These are phyloP conservation scores for Oncorhynchus clarkii DNA, from an alignment of 2,113 vertebrate species.

Conservation along the genomic window DNA sequence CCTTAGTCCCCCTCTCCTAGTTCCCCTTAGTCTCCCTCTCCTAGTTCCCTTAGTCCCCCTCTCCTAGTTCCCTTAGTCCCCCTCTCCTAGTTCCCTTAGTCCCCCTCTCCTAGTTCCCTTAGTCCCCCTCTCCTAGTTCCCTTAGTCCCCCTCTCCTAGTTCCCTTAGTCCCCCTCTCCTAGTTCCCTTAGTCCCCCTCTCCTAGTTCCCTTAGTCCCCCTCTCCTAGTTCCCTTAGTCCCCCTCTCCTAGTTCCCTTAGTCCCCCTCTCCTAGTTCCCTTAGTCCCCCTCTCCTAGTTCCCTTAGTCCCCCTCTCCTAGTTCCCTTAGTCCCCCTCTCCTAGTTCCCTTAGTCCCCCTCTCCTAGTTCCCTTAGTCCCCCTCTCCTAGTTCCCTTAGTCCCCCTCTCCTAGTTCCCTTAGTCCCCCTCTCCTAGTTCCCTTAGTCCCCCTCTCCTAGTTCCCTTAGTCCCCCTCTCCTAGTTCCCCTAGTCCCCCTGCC, in stretches of 20 bases:
- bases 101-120: background rate
- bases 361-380: too few species aligned
- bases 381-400: background rate
- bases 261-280: background rate
- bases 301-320: background rate
- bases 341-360: too few species aligned
- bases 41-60: constrained; percentile 4
- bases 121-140: background rate
- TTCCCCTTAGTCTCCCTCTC: too few species aligned
- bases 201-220: too few species aligned
- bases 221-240: constrained; percentile 3
- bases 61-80: background rate
- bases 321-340: too few species aligned
- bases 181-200: too few species aligned
- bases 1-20: too few species aligned
- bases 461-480: background rate
- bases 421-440: background rate
- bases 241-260: background rate
- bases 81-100: background rate
- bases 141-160: background rate
- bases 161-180: too few species aligned
- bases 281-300: background rate
- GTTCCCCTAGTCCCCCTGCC: background rate
- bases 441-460: background rate
- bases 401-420: background rate